Conservation (phyloP, 2,797 vertebrate genomes). For the Petrocephalus sullivani region DNA sequence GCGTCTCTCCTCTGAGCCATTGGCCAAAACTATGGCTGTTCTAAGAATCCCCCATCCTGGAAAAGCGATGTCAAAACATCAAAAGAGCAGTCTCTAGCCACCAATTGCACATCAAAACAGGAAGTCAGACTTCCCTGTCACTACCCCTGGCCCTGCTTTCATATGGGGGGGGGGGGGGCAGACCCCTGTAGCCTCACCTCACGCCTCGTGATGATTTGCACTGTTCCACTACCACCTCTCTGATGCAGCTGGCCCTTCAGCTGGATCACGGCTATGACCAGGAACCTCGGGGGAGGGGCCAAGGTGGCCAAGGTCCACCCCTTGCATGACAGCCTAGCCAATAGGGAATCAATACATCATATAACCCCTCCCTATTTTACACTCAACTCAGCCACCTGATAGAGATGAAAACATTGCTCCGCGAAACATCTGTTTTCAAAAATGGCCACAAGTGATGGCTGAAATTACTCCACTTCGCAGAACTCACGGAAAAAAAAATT, state of each 20-base stretch:
- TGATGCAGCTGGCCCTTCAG: constrained; percentile 30
- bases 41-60: not conserved
- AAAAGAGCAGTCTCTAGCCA: not conserved
- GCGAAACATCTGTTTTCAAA: constrained; percentile 9
- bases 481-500: constrained; percentile 42
- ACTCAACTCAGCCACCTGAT: constrained; percentile 15
- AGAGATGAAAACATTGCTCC: constrained; percentile 19
- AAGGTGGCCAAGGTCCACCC: not conserved
- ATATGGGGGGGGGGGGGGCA: constrained; percentile 1
- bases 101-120: not conserved
- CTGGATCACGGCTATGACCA: constrained; percentile 23
- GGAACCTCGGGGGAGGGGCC: not conserved
- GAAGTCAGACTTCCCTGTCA: not conserved
- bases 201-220: constrained; percentile 56
- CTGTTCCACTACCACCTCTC: constrained; percentile 47
- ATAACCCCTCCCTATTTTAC: constrained; percentile 27
- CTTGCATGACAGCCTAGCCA: constrained; percentile 29
- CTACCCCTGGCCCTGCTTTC: not conserved
- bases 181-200: constrained; percentile 27
- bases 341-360: constrained; percentile 21
- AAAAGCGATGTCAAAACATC: not conserved
- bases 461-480: constrained; percentile 32
- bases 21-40: not conserved
- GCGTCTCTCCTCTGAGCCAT: constrained; percentile 26
- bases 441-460: constrained; percentile 38